Conservation (phyloP, 2,888 invertebrate genomes). For the Gerris lacustris region DNA sequence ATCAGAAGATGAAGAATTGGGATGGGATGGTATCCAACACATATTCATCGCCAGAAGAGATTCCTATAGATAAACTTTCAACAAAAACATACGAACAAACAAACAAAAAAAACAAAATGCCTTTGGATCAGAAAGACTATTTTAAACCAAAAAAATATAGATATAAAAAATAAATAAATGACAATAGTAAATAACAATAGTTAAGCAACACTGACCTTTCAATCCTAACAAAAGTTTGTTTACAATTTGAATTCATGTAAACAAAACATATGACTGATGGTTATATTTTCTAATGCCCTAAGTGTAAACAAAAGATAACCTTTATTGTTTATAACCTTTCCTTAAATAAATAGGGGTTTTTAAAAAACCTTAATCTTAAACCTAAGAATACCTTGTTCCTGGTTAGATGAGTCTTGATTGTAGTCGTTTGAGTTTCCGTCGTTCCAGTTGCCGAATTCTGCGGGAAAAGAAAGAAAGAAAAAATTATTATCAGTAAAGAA, state of each 20-base stretch:
- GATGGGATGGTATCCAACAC: too few relatives aligned
- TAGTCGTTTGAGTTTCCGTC: background rate
- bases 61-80: too few relatives aligned
- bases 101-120: too few relatives aligned
- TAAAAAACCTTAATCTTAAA: background rate
- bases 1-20: too few relatives aligned
- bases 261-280: background rate
- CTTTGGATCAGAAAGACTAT: too few relatives aligned
- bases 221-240: background rate
- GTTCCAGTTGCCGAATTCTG: background rate
- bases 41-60: too few relatives aligned
- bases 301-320: background rate
- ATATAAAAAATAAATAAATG: too few relatives aligned
- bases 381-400: conserved; percentile 1
- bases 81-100: too few relatives aligned
- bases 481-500: background rate
- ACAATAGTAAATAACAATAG: too few relatives aligned
- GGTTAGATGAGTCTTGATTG: background rate
- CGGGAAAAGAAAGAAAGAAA: background rate
- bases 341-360: background rate
- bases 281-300: background rate
- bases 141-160: too few relatives aligned
- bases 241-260: background rate
- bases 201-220: background rate
- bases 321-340: background rate